Evolutionary conservation across 1,140 invertebrate species (phyloP), one percentile per base, ranked within the genome.

Genomic region (Plutomurus gul): DNA sequence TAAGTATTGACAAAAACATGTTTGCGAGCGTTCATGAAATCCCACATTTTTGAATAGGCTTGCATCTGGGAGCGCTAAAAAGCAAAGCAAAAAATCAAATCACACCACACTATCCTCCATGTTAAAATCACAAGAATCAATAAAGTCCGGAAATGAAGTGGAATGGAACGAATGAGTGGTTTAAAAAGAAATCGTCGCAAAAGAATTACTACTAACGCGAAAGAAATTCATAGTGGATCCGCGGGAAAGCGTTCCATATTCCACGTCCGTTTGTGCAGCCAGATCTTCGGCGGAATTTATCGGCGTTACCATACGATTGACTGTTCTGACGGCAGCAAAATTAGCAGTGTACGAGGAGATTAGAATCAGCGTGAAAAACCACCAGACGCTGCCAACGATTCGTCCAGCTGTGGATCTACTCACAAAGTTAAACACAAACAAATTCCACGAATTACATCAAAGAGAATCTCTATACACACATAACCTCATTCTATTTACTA

Each of bases 281-380:
- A 98, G 88, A 88, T 98, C 96, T 86, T 98, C 95, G 0, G 95
- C 92, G 6, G 94, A 95, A 86, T 97, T 96, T 79, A 99, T 96
- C 1, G 96, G 95, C 7, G 95, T 92, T 0, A 96, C 92, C 93
- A 98, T 97, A 70, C 96, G 89, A 86, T 97, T 96, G 16, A 98
- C 93, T 0, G 96, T 98, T 47, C 97, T 90, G 87, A 99, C 99
- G 13, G 97, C 97, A 43, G 81, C 81, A 75, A 82, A 81, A 87
- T 99, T 99, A 51, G 97, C 97, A 18, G 97, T 99, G 87, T 99
- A 99, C 13, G 96, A 99, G 43, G 96, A 98, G 79, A 99, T 97
- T 77, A 99, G 91, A 85, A 99, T 99, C 22, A 99, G 90, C 0
- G 97, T 98, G 87, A 99, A 99, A 88, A 99, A 99, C 97, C 97